phyloP scores from a whole-genome alignment of 2,797 vertebrate species.

The Rhabdophis nuchalis region DNA sequence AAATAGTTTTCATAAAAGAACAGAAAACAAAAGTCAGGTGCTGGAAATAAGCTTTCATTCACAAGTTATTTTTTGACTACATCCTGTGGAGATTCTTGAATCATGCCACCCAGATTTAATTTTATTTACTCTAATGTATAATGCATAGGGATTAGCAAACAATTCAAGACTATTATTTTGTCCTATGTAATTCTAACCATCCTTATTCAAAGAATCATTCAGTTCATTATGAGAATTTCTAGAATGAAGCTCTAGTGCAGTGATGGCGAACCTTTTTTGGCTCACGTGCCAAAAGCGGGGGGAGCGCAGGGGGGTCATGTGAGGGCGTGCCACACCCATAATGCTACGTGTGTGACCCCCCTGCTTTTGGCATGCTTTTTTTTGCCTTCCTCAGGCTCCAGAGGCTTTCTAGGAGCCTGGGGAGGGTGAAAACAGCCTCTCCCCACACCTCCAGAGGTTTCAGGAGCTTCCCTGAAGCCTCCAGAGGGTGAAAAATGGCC shows the following conservation, averaged over 20 bases:
- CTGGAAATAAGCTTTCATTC: not conserved
- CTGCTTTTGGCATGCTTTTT: too few species aligned
- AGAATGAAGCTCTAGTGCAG: not conserved
- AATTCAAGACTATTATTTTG: not conserved
- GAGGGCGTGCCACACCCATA: too few species aligned
- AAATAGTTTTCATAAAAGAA: not conserved
- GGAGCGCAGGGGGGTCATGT: too few species aligned
- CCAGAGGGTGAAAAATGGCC: too few species aligned
- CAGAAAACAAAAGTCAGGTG: not conserved
- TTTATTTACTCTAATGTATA: not conserved
- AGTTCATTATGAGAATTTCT: not conserved
- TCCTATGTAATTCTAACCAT: not conserved
- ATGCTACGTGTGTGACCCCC: too few species aligned
- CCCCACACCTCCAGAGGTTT: too few species aligned
- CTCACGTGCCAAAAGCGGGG: too few species aligned
- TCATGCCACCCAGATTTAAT: not conserved
- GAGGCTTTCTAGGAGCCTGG: too few species aligned
- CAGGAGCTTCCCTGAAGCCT: too few species aligned
- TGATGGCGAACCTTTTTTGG: too few species aligned
- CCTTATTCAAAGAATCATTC: not conserved
- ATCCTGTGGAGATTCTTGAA: not conserved
- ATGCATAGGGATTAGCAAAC: not conserved
- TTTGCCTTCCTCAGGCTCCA: too few species aligned
- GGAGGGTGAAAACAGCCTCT: too few species aligned
- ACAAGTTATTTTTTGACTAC: not conserved